Evolutionary conservation across 2,113 vertebrate species (phyloP).

Genomic region (Lutjanus erythropterus): DNA sequence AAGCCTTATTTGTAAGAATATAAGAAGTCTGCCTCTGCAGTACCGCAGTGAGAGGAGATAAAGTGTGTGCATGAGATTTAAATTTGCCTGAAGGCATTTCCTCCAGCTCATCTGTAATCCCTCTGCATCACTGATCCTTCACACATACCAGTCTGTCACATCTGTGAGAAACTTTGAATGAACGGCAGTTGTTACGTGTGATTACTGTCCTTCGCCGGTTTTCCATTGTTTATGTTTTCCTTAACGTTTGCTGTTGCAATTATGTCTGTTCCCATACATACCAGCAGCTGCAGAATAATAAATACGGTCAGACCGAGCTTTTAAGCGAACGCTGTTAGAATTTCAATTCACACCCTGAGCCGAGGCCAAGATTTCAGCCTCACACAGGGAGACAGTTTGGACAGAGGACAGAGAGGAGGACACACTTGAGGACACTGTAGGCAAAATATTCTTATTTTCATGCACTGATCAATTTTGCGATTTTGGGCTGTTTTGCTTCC

Average conservation of each 20-base stretch:
- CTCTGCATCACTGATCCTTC: conserved; percentile 6
- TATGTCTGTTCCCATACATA: conserved; percentile 54
- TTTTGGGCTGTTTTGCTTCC: too few species aligned
- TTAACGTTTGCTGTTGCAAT: conserved; percentile 50
- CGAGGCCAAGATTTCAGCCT: conserved; percentile 26
- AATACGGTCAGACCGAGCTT: conserved; percentile 27
- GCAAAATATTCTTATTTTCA: too few species aligned
- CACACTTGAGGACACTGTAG: neutral
- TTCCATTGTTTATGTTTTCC: conserved; percentile 52
- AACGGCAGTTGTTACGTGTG: conserved; percentile 24
- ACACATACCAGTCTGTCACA: conserved; percentile 45
- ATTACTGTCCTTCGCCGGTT: conserved; percentile 48
- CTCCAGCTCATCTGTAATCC: conserved; percentile 27
- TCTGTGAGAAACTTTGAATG: conserved; percentile 34
- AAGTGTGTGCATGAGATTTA: neutral
- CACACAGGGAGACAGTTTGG: neutral
- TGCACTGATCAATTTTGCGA: too few species aligned
- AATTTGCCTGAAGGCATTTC: conserved; percentile 2
- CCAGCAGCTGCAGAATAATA: conserved; percentile 35
- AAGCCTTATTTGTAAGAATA: too few species aligned
- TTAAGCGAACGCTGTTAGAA: conserved; percentile 29
- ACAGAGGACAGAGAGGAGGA: neutral
- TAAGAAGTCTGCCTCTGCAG: neutral
- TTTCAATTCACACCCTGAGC: conserved; percentile 31
- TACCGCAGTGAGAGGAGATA: neutral